Conservation (phyloP, 1,140 invertebrate genomes). For the Agrilus planipennis region DNA sequence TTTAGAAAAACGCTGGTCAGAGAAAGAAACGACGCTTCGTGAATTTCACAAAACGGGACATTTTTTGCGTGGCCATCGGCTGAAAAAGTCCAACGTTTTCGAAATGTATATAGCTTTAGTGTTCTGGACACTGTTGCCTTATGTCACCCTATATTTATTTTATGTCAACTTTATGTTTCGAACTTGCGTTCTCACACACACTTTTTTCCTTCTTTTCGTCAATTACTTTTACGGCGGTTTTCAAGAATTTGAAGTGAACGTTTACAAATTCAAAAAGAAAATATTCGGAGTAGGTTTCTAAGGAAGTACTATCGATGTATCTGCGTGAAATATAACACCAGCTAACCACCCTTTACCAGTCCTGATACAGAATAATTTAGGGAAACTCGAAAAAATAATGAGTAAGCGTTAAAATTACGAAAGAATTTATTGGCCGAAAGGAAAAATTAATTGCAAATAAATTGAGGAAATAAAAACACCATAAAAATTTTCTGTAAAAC, state of each 20-base stretch:
- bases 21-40: slow-evolving; percentile 52
- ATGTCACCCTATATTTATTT: slow-evolving; percentile 34
- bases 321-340: too few relatives aligned
- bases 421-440: too few relatives aligned
- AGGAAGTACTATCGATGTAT: too few relatives aligned
- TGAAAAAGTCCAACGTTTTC: slow-evolving; percentile 28
- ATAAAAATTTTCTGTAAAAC: too few relatives aligned
- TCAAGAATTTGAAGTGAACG: slow-evolving; percentile 41
- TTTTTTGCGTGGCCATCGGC: slow-evolving; percentile 29
- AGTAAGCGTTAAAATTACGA: too few relatives aligned
- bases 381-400: too few relatives aligned
- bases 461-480: too few relatives aligned
- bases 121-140: slow-evolving; percentile 42
- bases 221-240: slow-evolving; percentile 42
- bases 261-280: slow-evolving; percentile 24
- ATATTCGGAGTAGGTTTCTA: too few relatives aligned
- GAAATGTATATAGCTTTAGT: slow-evolving; percentile 40
- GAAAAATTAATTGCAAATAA: too few relatives aligned
- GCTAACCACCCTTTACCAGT: too few relatives aligned
- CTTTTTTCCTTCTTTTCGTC: slow-evolving; percentile 36
- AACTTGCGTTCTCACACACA: slow-evolving; percentile 37
- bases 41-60: slow-evolving; percentile 44
- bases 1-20: slow-evolving; percentile 57
- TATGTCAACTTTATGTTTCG: slow-evolving; percentile 36
- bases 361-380: too few relatives aligned